Base-by-base conservation (phyloP, 2,113 vertebrate species). In the Tragelaphus strepsiceros region DNA sequence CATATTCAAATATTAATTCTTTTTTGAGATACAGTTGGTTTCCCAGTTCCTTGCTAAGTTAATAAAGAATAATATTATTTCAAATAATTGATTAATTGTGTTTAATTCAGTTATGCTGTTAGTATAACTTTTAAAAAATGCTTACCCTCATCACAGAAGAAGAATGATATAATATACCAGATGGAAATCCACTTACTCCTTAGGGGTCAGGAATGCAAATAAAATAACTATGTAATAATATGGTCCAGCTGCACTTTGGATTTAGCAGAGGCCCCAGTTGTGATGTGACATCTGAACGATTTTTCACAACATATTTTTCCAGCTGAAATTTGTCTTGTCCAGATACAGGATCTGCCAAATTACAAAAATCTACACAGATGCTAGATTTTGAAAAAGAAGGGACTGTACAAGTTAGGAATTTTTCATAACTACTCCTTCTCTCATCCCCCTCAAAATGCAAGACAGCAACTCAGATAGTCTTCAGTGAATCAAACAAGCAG, bases 171-270 rank as follows among this genome's bases (percentile, higher is more conserved):
- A 94, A 67, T 92, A 90, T n/a, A 39, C 88, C 78, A 96, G 90
- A 86, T 95, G 94, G 90, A 96, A 94, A 95, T 80, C 14, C 67
- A 91, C 51, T 95, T 62, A 89, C 74, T 93, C 81, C 46, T 98
- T 82, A 71, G n/a, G 43, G 61, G 82, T 97, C 58, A 95, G 94
- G 97, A 97, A 97, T 97, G 94, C 84, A 96, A 97, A 97, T 97
- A 97, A 97, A 98, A 97, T 35, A 93, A 28, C 85, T 64, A 59
- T 83, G 51, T 43, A 90, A 96, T 98, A 97, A 98, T 90, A 96
- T 35, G 43, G n/a, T 43, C 77, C 97, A 98, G 94, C 92, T 98
- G 96, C 58, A 67, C 56, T 93, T 46, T 32, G 81, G 19, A 51
- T 32, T 94, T 78, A 96, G 85, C 15, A 71, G 81, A 61, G 96